Conservation (phyloP, 2,113 vertebrate species). For the Engystomops pustulosus region DNA sequence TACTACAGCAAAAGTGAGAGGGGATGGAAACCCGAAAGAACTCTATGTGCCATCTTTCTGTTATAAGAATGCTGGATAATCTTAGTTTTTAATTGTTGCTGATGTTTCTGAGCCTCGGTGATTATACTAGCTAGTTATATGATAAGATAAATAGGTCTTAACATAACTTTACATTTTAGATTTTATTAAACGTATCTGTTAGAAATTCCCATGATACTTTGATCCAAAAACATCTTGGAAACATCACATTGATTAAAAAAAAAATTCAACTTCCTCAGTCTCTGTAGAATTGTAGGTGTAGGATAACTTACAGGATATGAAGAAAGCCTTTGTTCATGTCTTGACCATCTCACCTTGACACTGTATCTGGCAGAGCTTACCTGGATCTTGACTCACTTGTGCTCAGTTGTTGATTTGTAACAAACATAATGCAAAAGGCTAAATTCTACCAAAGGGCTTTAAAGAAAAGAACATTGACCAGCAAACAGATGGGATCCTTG, state of each 20-base stretch:
- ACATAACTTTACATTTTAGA: too few relatives aligned
- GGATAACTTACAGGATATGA: not conserved
- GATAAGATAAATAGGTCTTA: too few relatives aligned
- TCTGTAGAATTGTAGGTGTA: not conserved
- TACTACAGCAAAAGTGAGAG: too few relatives aligned
- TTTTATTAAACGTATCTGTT: not conserved
- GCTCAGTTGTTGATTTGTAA: slow-evolving; percentile 43
- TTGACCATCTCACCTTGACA: slow-evolving; percentile 46
- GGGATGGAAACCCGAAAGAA: too few relatives aligned
- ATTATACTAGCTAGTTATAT: too few relatives aligned
- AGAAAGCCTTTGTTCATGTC: not conserved
- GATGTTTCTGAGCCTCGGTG: too few relatives aligned
- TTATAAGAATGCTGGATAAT: too few relatives aligned
- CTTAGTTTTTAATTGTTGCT: too few relatives aligned
- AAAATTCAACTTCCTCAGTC: not conserved
- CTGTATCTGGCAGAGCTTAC: slow-evolving; percentile 29
- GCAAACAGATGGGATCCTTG: slow-evolving; percentile 42
- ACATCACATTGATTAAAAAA: not conserved
- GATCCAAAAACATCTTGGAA: not conserved
- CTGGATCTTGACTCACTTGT: not conserved
- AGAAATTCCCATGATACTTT: not conserved
- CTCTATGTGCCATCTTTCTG: too few relatives aligned
- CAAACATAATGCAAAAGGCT: slow-evolving; percentile 28
- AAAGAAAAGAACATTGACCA: slow-evolving; percentile 47
- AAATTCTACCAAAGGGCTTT: slow-evolving; percentile 34